These are phyloP conservation scores for Tragopan temminckii DNA, from an alignment of 2,797 vertebrate species.

Conservation along the genomic window DNA sequence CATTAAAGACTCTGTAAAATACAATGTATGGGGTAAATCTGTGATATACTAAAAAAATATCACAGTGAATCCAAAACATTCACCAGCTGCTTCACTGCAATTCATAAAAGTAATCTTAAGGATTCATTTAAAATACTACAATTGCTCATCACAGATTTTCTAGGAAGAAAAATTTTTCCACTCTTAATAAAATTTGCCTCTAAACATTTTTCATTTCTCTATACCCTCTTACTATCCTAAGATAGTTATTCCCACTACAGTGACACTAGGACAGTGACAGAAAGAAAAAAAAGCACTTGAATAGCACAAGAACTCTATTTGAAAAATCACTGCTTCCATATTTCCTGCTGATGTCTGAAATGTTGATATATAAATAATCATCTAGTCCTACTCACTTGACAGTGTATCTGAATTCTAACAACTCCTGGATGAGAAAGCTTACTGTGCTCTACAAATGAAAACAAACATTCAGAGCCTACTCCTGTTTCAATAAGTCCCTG, in stretches of 20 bases:
- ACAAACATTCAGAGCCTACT: neutral
- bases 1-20: neutral
- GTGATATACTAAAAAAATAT: neutral
- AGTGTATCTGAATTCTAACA: neutral
- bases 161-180: neutral
- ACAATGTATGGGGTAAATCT: neutral
- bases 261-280: neutral
- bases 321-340: neutral
- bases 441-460: neutral
- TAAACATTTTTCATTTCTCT: constrained; percentile 7
- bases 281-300: neutral
- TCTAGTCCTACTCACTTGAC: neutral
- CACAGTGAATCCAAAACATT: neutral
- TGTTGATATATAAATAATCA: neutral
- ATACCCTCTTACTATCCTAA: neutral
- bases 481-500: neutral
- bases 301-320: neutral
- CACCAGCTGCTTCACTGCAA: neutral
- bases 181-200: neutral
- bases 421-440: neutral
- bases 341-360: neutral
- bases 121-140: neutral
- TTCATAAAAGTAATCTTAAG: neutral
- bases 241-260: neutral
- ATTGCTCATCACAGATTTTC: neutral